Base-by-base conservation (phyloP, 64 coral and sea anemone species). In the Dendronephthya gigantea region DNA sequence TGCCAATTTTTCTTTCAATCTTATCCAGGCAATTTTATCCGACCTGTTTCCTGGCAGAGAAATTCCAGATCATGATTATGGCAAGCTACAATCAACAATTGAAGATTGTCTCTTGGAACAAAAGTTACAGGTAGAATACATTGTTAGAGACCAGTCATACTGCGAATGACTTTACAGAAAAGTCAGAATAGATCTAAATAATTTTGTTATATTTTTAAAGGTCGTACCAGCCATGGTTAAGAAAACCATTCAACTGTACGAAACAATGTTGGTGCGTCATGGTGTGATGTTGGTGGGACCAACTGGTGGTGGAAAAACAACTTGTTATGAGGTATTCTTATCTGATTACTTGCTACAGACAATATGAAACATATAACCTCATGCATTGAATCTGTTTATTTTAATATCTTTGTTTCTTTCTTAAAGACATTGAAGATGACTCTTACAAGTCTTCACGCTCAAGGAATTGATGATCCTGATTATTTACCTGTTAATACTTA, bases 221-320 rank as follows among this genome's bases (percentile, higher is more conserved):
- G 82, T 92, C 47, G 50, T 97, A 47, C 94, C 94, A 27, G 84
- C 92, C 19, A 87, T 97, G 89, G 94, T 97, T 1, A 93, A 92
- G 68, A 97, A 97, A 51, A 90, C 86, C 12, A 97, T 97, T 83
- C 94, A 97, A 84, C 81, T 97, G 49, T 97, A 97, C 16, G 94
- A 97, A 76, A 97, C 94, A 25, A 97, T 97, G 94, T 85, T 97
- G 66, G 94, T 97, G 38, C 85, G 94, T 82, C 94, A 97, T 49
- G 94, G 94, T 58, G 94, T 97, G 12, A 97, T 97, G 94, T 93
- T 92, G 87, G 94, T 97, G 17, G 94, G 94, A n/a, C 94, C 94
- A 23, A 97, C 94, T 23, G 94, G 94, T 17, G 88, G 91, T 34
- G 94, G 88, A 47, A 97, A 97, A 49, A 97, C 94, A 0, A 97